Base-by-base conservation (phyloP, 2,888 invertebrate genomes). In the Athalia rosae region DNA sequence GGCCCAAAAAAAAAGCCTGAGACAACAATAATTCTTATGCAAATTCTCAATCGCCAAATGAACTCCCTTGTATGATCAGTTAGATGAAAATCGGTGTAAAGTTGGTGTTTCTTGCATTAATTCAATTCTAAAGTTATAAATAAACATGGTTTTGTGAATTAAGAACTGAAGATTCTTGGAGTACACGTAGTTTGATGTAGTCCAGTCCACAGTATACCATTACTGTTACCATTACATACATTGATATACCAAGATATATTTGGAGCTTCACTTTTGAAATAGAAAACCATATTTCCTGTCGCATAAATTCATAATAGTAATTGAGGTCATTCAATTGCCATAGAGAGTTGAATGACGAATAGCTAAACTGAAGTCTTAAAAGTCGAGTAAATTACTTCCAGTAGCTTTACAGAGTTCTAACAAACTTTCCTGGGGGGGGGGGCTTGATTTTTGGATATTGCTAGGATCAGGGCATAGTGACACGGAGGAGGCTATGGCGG, bases 401-500 rank as follows among this genome's bases (percentile, higher is more conserved):
- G 41, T 28, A 69, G 56, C 43, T 56, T 28, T n/a, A 69, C 4
- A 43, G 50, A 71, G 7, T 43, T 71, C 71, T 71, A 71, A 71
- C 56, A 56, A 71, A 71, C 71, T 13, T 71, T 71, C 58, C 43
- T 50, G 43, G 71, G 71, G 71, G 62, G 58, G 56, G 58, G 56
- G 69, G 53, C 59, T 58, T 73, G 73, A 73, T 63, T 62, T 77
- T 62, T 78, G 73, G 64, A 62, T 81, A 82, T 86, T 79, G 81
- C 82, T 82, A 89, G 89, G 87, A 86, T 87, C 87, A 85, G 87
- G 85, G 84, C 87, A 87, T 85, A 86, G 87, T 86, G 87, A 89
- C 84, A 86, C 85, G 84, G 88, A 87, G 85, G 87, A 88, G 87
- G 87, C 87, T 84, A 87, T 86, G 87, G 86, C 85, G 84, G 85